These are phyloP conservation scores for Leptoteleia sp. DNA, from an alignment of 1,140 invertebrate genomes.

Conservation along the genomic window DNA sequence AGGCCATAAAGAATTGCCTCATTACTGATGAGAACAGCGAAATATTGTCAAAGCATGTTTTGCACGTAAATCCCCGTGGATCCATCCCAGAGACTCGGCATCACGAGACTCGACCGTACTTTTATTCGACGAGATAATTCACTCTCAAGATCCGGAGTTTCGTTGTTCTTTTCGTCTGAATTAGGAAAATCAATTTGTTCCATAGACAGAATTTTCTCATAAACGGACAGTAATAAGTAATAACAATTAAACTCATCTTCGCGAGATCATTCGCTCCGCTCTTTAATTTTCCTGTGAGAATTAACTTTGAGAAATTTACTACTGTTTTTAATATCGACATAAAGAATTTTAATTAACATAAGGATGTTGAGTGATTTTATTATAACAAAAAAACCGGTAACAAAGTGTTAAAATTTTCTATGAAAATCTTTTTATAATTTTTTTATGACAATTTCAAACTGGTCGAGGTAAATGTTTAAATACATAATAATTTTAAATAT, in stretches of 20 bases:
- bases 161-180: neutral
- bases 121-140: constrained; percentile 33
- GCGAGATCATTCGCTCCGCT: neutral
- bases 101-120: neutral
- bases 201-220: neutral
- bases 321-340: too few relatives aligned
- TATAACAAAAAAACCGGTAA: too few relatives aligned
- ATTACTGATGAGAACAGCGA: constrained; percentile 12
- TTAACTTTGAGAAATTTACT: too few relatives aligned
- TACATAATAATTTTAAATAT: too few relatives aligned
- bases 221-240: constrained; percentile 8
- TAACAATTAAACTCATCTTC: constrained; percentile 10
- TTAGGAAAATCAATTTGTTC: constrained; percentile 18
- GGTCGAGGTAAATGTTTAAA: too few relatives aligned
- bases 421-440: too few relatives aligned
- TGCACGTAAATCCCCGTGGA: constrained; percentile 15
- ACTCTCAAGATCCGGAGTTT: constrained; percentile 1
- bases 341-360: too few relatives aligned
- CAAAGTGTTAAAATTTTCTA: too few relatives aligned
- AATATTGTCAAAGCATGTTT: constrained; percentile 18
- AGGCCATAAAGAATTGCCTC: constrained; percentile 15
- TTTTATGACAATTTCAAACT: too few relatives aligned
- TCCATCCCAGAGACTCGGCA: constrained; percentile 2
- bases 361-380: too few relatives aligned
- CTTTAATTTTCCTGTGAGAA: too few relatives aligned